Percentiles rank a stretch among this genome's conserved stretches.
phyloP scores from a whole-genome alignment of 1,140 invertebrate species.

The Drosophila jambulina region DNA sequence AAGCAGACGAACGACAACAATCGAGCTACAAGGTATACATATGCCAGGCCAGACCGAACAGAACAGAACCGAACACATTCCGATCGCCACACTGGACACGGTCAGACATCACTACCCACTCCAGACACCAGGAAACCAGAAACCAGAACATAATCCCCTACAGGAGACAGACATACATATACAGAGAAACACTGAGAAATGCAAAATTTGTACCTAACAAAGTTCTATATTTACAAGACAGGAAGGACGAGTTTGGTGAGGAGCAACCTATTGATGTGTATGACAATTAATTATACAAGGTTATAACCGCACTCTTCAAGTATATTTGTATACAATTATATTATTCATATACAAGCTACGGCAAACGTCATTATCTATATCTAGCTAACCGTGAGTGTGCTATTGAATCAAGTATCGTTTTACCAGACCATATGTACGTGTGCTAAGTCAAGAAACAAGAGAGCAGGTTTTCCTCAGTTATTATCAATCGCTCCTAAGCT shows the following conservation, averaged over 20 bases:
- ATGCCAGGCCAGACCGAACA: conserved; percentile 51
- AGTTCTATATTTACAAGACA: conserved; percentile 73
- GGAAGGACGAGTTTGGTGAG: conserved; percentile 28
- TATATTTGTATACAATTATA: conserved; percentile 76
- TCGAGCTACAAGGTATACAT: conserved; percentile 74
- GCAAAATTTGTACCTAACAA: conserved; percentile 74
- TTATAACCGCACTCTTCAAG: conserved; percentile 52
- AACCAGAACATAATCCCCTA: conserved; percentile 13
- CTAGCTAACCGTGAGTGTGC: conserved; percentile 49
- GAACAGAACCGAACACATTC: conserved; percentile 5
- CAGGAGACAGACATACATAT: conserved; percentile 24
- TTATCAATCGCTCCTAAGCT: conserved; percentile 19
- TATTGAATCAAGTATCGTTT: conserved; percentile 58
- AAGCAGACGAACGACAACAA: conserved; percentile 39
- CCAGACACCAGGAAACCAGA: background rate
- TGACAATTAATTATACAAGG: conserved; percentile 81
- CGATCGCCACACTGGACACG: conserved; percentile 1
- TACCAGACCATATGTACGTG: conserved; percentile 76
- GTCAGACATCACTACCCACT: conserved; percentile 8
- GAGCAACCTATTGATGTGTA: conserved; percentile 73
- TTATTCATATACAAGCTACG: conserved; percentile 55
- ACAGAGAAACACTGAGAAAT: conserved; percentile 30
- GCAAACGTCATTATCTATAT: conserved; percentile 53
- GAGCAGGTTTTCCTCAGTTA: conserved; percentile 48
- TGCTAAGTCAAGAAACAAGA: conserved; percentile 30